Evolutionary conservation across 2,888 invertebrate genomes (phyloP), one percentile per base, ranked within the genome.

Genomic region (Phaonia tiefii): DNA sequence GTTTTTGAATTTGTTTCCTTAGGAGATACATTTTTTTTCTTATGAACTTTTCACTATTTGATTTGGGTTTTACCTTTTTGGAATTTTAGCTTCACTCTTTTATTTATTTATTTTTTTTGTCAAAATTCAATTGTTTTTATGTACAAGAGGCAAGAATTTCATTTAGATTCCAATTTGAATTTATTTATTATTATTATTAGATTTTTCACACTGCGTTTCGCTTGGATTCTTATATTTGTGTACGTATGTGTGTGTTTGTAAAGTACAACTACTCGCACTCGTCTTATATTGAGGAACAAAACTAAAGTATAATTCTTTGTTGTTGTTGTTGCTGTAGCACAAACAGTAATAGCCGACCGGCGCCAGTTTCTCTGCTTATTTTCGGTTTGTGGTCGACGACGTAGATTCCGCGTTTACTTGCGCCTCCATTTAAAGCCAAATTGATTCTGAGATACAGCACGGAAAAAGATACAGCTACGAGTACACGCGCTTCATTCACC

Each of bases 301-400:
- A 66, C 3, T 31, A 31, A 76, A 74, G 39, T 75, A 56, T 63
- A 70, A 69, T 56, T 49, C 63, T 63, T 60, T 51, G 79, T 39
- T 67, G 69, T 37, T 63, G 22, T 15, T 42, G 15, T 49, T 66
- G 73, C 22, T 75, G 49, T 37, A 74, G 58, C 39, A 73, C n/a
- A n/a, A n/a, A n/a, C n/a, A 31, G 31, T 31, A 31, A 67, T 75
- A 79, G 69, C 75, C 81, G 73, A 83, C 84, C 83, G 81, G 84
- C 82, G 83, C 83, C 83, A 82, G 80, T 83, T 77, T 67, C 80
- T 80, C 77, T 56, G 72, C 22, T 77, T 81, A 42, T 46, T 69
- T 73, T 25, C 31, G 44, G 60, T 66, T 74, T 79, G 49, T 25
- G 75, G 46, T 10, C 22, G 67, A 44, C 66, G 46, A 58, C 66